Evolutionary conservation across 2,113 vertebrate species (phyloP).

Genomic region (Coryphaenoides rupestris): DNA sequence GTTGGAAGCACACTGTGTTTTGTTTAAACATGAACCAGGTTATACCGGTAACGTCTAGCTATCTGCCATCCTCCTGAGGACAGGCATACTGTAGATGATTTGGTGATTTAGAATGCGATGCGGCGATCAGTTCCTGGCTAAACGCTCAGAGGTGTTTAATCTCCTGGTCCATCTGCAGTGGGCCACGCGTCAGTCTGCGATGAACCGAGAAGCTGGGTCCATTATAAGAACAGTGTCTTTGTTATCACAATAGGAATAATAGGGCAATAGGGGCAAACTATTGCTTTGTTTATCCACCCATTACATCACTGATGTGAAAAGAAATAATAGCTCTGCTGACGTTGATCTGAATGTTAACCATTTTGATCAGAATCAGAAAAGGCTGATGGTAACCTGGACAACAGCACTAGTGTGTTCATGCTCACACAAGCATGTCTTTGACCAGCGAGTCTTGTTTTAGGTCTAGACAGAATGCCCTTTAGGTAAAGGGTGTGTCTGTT

Average conservation of each 20-base stretch:
- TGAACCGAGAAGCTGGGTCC: no score
- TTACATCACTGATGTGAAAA: background rate
- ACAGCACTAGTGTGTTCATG: background rate
- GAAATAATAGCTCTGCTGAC: background rate
- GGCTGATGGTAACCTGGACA: background rate
- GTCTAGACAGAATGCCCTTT: conserved; percentile 1
- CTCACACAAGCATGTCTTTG: background rate
- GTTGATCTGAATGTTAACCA: background rate
- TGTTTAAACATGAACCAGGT: conserved; percentile 1
- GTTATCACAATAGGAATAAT: no score
- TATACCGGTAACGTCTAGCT: background rate
- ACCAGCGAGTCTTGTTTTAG: background rate
- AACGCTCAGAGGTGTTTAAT: no score
- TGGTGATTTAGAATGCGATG: background rate
- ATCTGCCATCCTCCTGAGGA: background rate
- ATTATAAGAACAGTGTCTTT: no score
- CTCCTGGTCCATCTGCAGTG: no score
- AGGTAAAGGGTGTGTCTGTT: background rate
- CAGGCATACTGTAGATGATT: background rate
- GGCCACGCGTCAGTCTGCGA: no score
- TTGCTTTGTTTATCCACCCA: background rate
- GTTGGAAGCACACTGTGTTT: background rate
- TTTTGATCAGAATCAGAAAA: background rate
- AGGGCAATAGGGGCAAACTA: no score
- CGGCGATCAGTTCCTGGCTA: no score